Evolutionary conservation across 2,888 invertebrate species (phyloP).

Genomic region (Eupithecia inturbata): DNA sequence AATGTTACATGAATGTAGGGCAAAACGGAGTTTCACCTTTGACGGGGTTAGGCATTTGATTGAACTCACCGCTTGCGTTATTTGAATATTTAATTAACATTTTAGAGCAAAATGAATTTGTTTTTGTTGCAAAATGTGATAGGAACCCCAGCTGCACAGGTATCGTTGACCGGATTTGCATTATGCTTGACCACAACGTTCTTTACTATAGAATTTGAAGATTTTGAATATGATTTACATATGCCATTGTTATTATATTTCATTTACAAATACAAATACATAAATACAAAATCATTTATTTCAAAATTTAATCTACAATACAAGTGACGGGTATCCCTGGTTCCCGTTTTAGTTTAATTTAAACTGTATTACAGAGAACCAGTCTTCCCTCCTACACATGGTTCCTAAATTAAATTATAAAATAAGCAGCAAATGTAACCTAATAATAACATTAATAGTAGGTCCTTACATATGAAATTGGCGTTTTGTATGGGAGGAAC

Average conservation of each 20-base stretch:
- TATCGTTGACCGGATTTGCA: not conserved
- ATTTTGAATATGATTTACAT: not conserved
- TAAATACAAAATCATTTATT: too few species aligned
- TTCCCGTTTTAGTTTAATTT: too few species aligned
- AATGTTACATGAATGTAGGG: not conserved
- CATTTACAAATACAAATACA: too few species aligned
- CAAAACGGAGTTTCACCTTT: not conserved
- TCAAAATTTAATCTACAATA: too few species aligned
- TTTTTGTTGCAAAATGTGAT: not conserved
- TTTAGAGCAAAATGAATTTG: not conserved
- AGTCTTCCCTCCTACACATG: too few species aligned
- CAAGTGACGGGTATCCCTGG: too few species aligned
- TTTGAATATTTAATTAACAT: not conserved
- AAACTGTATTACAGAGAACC: too few species aligned
- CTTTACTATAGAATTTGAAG: not conserved
- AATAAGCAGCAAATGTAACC: too few species aligned
- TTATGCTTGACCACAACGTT: not conserved
- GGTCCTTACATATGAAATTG: too few species aligned
- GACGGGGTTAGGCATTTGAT: slow-evolving; percentile 6
- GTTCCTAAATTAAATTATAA: too few species aligned
- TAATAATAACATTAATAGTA: too few species aligned
- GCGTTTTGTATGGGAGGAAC: too few species aligned
- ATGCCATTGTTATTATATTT: not conserved
- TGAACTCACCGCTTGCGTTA: not conserved
- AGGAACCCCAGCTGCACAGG: not conserved